Evolutionary conservation across 2,797 vertebrate species (phyloP), one percentile per base, ranked within the genome.

Genomic region (Falco naumanni): DNA sequence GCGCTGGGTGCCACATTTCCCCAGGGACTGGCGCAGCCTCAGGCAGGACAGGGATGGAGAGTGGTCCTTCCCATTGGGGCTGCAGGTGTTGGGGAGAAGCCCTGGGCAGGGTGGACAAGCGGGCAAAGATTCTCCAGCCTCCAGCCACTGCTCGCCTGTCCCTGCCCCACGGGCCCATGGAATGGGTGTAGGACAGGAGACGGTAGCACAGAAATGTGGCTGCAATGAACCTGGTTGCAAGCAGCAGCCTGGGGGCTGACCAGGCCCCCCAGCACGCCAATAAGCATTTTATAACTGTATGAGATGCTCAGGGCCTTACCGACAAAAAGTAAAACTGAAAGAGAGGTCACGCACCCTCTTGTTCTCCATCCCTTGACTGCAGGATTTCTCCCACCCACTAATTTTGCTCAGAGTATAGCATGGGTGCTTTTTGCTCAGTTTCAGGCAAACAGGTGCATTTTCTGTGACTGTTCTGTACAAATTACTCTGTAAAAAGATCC

Each of bases 311-410:
- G 14, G 16, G 16, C 4, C 45, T 75, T 61, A 26, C 31, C 48
- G 90, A 87, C 66, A 51, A 84, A 93, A 91, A 82, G 28, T 13
- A 34, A 96, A 96, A 69, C 76, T 61, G 61, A 56, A 70, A 1
- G 16, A 68, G 53, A 69, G 13, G 22, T 68, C 72, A 39, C 1
- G 4, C 1, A 6, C 34, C 11, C n/a, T 69, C 39, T 91, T 88
- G 16, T 63, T 72, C 70, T 88, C 63, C 54, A 29, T 43, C 10
- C 10, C 33, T 59, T 69, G 41, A 60, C 37, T 54, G 21, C 43
- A 86, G 41, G 33, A 89, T 72, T 95, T 93, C 66, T 91, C 33
- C 31, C 13, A 12, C 21, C 76, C 56, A 54, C 16, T 72, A 90
- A 61, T 88, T 92, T 91, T 87, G 13, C 76, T 75, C 41, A 47